These are phyloP conservation scores for Brassicogethes aeneus DNA, from an alignment of 2,888 invertebrate species.

Conservation along the genomic window DNA sequence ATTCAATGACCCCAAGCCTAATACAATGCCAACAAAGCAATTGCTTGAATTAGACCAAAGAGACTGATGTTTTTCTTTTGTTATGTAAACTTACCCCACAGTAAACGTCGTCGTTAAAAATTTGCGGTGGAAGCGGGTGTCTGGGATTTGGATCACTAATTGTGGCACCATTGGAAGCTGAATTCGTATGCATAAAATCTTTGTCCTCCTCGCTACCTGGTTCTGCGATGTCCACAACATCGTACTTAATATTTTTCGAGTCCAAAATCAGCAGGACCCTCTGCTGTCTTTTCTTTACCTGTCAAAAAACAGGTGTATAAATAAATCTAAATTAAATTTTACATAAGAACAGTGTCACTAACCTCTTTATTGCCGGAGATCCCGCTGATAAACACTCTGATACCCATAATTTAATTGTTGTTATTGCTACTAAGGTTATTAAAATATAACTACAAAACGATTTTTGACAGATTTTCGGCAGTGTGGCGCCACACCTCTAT, in stretches of 20 bases:
- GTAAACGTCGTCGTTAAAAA: slow-evolving; percentile 87
- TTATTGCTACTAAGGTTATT: too few relatives aligned
- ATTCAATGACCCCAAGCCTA: too few relatives aligned
- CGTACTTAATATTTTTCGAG: slow-evolving; percentile 82
- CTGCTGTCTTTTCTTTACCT: slow-evolving; percentile 96
- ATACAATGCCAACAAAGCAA: too few relatives aligned
- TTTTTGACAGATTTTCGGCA: slow-evolving; percentile 21
- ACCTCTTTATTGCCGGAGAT: slow-evolving; percentile 94
- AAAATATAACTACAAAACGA: slow-evolving; percentile 10
- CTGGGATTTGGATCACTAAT: slow-evolving; percentile 64
- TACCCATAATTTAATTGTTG: slow-evolving; percentile 55
- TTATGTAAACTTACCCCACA: slow-evolving; percentile 78
- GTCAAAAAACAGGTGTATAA: slow-evolving; percentile 16
- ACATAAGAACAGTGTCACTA: slow-evolving; percentile 34
- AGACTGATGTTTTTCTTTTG: too few relatives aligned
- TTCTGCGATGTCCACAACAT: slow-evolving; percentile 89
- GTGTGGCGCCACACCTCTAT: slow-evolving; percentile 24
- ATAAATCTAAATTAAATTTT: neutral
- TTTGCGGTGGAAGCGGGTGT: slow-evolving; percentile 84
- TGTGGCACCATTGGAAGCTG: slow-evolving; percentile 65
- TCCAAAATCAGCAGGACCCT: slow-evolving; percentile 89
- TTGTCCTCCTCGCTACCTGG: slow-evolving; percentile 82
- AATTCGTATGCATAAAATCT: slow-evolving; percentile 86
- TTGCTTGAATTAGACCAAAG: too few relatives aligned
- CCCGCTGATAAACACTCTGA: slow-evolving; percentile 85